Percentiles rank a stretch among this genome's conserved stretches.
Evolutionary conservation across 2,888 invertebrate species (phyloP).

Genomic region (Calephelis perditalis): DNA sequence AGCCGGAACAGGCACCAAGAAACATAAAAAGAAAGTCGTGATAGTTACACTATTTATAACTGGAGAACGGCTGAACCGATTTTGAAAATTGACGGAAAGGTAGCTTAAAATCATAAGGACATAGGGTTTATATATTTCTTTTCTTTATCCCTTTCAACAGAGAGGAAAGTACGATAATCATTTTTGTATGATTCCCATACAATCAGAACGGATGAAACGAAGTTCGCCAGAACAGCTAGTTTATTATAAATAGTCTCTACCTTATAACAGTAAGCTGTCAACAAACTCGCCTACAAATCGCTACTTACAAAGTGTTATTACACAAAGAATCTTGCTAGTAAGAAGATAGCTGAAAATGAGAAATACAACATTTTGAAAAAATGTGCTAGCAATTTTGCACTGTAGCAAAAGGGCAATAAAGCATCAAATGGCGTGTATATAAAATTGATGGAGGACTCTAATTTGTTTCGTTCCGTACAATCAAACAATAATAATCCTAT

Average conservation of each 20-base stretch:
- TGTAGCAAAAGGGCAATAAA: conserved; percentile 29
- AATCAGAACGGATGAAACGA: no score
- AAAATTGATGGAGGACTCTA: conserved; percentile 28
- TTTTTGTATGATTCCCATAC: no score
- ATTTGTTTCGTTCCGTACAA: conserved; percentile 33
- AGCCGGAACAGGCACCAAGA: no score
- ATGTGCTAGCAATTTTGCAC: conserved; percentile 28
- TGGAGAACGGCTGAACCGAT: no score
- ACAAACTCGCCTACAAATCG: conserved; percentile 24
- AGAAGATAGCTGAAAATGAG: conserved; percentile 27
- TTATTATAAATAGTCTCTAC: not conserved
- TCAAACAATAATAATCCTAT: conserved; percentile 36
- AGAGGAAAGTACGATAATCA: no score
- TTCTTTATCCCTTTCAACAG: no score
- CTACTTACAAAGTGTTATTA: conserved; percentile 33
- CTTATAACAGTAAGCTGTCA: not conserved
- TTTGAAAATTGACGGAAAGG: no score
- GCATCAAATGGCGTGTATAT: conserved; percentile 29
- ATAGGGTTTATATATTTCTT: no score
- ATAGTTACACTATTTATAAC: no score
- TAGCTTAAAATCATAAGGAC: no score
- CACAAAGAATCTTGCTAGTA: conserved; percentile 34
- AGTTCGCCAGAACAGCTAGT: no score
- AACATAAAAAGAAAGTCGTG: no score
- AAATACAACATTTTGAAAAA: conserved; percentile 23